These are phyloP conservation scores for Prunella fulvescens DNA, from an alignment of 2,113 vertebrate species.

Conservation along the genomic window DNA sequence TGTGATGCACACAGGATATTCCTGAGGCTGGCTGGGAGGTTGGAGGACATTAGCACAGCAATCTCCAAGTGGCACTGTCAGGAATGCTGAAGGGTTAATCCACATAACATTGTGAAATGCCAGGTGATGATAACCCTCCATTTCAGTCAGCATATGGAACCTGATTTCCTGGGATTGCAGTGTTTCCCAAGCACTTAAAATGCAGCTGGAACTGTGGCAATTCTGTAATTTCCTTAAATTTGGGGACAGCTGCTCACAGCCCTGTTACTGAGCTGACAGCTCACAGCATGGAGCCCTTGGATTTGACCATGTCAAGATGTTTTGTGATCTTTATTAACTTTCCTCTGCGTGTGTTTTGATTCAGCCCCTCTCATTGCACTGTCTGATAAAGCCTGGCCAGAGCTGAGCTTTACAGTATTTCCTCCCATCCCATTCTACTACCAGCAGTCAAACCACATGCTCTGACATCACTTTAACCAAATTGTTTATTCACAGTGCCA, in stretches of 20 bases:
- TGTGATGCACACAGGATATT: not conserved
- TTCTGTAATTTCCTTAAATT: not conserved
- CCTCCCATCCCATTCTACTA: not conserved
- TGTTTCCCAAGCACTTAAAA: not conserved
- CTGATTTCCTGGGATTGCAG: not conserved
- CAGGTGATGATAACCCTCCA: not conserved
- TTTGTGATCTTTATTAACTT: not conserved
- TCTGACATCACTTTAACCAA: not conserved
- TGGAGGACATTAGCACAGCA: not conserved
- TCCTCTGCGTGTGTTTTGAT: not conserved
- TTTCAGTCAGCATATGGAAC: not conserved
- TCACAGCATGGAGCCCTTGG: not conserved
- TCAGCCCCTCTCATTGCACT: not conserved
- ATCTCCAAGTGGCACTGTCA: not conserved
- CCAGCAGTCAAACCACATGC: not conserved
- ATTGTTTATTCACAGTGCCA: not conserved
- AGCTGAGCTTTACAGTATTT: not conserved
- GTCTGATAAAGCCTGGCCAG: not conserved
- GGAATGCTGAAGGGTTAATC: not conserved
- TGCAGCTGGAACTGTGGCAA: not conserved
- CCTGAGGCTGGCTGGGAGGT: not conserved
- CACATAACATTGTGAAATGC: not conserved
- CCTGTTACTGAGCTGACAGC: not conserved
- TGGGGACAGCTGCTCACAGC: not conserved
- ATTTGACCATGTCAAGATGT: not conserved